Percentiles rank a stretch among this genome's conserved stretches.
Evolutionary conservation across 2,113 vertebrate species (phyloP).

Genomic region (Crocuta crocuta): DNA sequence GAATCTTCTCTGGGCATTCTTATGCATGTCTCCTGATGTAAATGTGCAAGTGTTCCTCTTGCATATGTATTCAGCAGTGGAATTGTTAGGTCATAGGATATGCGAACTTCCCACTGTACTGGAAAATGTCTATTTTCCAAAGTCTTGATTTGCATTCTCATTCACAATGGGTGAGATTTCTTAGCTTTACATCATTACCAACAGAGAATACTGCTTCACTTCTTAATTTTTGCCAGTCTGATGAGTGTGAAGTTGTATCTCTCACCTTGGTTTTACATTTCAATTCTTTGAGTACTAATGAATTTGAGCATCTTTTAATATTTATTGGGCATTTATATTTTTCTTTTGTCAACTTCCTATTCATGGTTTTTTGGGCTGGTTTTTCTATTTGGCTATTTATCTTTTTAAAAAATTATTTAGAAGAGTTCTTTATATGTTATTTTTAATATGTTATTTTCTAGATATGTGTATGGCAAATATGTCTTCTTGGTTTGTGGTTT

Average conservation of each 20-base stretch:
- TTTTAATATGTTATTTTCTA: constrained; percentile 11
- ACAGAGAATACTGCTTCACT: not conserved
- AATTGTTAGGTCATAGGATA: not conserved
- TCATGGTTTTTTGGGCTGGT: not conserved
- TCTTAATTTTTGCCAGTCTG: not conserved
- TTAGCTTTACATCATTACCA: not conserved
- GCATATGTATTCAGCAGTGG: not conserved
- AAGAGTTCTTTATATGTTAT: not conserved
- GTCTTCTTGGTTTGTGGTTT: not conserved
- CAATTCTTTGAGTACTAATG: not conserved
- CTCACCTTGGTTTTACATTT: not conserved
- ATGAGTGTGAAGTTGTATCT: not conserved
- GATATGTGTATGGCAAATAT: not conserved
- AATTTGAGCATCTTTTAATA: not conserved
- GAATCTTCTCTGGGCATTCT: not conserved
- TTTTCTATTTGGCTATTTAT: constrained; percentile 29
- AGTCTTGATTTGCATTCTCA: not conserved
- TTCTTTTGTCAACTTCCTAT: not conserved
- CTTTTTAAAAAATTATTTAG: not conserved
- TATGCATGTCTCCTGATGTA: not conserved
- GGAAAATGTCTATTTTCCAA: constrained; percentile 4
- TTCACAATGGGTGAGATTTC: not conserved
- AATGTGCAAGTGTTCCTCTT: not conserved
- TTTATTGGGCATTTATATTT: not conserved
- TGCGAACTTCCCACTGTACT: not conserved